Evolutionary conservation across 2,888 invertebrate species (phyloP).

Genomic region (Operophtera brumata): DNA sequence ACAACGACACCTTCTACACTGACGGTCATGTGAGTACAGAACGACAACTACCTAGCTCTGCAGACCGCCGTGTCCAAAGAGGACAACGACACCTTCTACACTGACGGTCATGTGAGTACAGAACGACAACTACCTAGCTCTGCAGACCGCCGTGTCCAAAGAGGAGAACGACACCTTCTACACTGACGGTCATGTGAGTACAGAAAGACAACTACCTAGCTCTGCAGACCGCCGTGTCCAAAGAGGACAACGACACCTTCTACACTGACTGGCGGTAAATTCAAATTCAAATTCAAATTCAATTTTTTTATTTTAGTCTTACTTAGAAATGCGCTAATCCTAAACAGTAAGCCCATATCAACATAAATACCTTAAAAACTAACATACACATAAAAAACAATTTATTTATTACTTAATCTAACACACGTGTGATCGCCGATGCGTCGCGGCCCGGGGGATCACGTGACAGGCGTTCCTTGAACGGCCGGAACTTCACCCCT

Average conservation of each 20-base stretch:
- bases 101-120: conserved; percentile 63
- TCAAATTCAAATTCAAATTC: no score
- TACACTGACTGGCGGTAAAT: conserved; percentile 77
- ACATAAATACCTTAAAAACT: no score
- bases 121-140: conserved; percentile 80
- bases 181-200: conserved; percentile 66
- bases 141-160: conserved; percentile 74
- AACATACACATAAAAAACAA: no score
- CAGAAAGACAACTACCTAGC: conserved; percentile 80
- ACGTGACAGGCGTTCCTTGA: no score
- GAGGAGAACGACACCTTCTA: conserved; percentile 84
- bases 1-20: conserved; percentile 83
- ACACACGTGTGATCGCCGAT: no score
- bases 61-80: conserved; percentile 69
- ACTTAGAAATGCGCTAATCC: no score
- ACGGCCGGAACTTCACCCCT: no score
- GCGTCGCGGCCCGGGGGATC: no score
- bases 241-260: conserved; percentile 83
- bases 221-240: conserved; percentile 73
- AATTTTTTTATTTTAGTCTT: no score
- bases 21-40: conserved; percentile 67
- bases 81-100: conserved; percentile 84
- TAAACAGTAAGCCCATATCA: no score
- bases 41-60: conserved; percentile 80
- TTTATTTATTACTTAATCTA: no score